These are phyloP conservation scores for Tringa solitaria DNA, from an alignment of 2,113 vertebrate species.

Conservation along the genomic window DNA sequence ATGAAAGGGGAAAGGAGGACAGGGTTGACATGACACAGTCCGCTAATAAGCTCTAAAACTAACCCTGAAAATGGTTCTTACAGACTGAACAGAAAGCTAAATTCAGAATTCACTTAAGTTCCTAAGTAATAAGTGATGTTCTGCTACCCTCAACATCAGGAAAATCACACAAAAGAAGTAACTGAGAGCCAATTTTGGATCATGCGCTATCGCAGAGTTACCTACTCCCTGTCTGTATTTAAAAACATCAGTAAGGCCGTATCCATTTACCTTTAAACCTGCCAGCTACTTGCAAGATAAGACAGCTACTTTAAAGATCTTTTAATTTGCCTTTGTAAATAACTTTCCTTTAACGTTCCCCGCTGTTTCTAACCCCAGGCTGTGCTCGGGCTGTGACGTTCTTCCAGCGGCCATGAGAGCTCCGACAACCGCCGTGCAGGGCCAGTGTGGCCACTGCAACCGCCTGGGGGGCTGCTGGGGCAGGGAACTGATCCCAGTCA, in stretches of 20 bases:
- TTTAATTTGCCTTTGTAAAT: background rate
- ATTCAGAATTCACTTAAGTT: background rate
- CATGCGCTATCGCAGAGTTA: background rate
- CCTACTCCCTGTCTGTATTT: background rate
- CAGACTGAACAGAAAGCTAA: constrained; percentile 2
- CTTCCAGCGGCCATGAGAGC: background rate
- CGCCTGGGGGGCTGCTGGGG: background rate
- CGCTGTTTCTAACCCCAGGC: background rate
- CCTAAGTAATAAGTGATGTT: background rate
- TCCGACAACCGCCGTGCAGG: accelerated
- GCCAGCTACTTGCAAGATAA: background rate
- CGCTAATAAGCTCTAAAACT: background rate
- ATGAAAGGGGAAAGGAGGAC: background rate
- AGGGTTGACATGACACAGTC: background rate
- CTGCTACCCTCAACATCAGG: background rate
- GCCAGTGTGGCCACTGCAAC: background rate
- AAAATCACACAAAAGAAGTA: background rate
- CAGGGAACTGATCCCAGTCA: background rate
- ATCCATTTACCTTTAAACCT: background rate
- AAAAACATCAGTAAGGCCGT: background rate
- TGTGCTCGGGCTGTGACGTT: background rate
- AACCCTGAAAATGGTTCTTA: background rate
- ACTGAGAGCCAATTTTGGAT: background rate
- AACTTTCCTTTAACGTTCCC: background rate
- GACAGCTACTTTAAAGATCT: background rate